phyloP scores from a whole-genome alignment of 2,113 vertebrate genomes.

The Muntiacus muntjak region DNA sequence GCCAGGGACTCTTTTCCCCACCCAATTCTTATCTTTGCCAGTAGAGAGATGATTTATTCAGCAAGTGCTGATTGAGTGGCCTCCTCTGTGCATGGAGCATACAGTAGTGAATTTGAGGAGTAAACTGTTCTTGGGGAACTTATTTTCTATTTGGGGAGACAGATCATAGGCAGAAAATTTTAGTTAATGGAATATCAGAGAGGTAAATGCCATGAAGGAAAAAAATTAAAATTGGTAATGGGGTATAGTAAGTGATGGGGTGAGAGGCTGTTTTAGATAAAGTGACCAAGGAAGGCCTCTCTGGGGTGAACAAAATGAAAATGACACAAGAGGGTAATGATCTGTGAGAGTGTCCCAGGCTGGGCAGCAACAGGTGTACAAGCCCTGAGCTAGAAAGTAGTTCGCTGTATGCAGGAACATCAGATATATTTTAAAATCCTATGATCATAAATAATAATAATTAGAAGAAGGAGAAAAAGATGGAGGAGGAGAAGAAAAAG shows the following conservation, averaged over 20 bases:
- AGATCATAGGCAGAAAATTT: neutral
- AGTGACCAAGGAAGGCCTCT: neutral
- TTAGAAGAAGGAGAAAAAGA: neutral
- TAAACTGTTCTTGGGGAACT: neutral
- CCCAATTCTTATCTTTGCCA: neutral
- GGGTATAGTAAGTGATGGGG: neutral
- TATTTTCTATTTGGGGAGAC: neutral
- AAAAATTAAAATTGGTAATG: neutral
- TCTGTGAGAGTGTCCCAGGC: neutral
- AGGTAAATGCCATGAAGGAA: neutral
- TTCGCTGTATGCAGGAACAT: neutral
- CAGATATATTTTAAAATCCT: neutral
- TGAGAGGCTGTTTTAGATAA: neutral
- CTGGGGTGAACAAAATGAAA: neutral
- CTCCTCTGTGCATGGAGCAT: neutral
- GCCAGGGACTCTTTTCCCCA: neutral
- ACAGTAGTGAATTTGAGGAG: neutral
- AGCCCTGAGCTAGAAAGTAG: neutral
- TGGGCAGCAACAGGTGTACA: neutral
- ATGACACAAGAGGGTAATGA: neutral
- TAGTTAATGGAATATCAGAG: neutral
- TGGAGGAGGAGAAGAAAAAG: neutral
- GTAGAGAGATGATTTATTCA: neutral
- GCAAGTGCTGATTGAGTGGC: neutral
- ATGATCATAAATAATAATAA: neutral